Base-by-base conservation (phyloP, 2,113 vertebrate genomes). In the Morphnarchus princeps region DNA sequence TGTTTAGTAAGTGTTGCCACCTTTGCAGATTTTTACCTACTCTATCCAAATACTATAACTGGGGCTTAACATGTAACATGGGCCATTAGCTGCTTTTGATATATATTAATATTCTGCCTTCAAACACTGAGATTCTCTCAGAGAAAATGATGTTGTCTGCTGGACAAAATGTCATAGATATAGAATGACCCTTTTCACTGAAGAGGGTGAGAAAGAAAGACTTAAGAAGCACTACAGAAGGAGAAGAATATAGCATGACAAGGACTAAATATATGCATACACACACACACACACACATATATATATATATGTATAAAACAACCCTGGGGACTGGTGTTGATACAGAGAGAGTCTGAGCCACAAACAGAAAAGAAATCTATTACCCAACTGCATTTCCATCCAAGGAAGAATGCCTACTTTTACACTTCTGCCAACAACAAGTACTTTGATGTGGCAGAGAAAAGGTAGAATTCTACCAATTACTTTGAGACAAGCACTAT, bases 251-350 rank as follows among this genome's bases (percentile, higher is more conserved):
- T 38, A 66, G 2, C 11, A 38, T 28, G 18, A 32, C 43, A 72
- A 50, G 49, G 49, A 57, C 22, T 47, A 69, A 70, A 62, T 22
- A 47, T 52, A 58, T 36, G 13, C 40, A 40, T 47, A 20, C 9
- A 20, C 4, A 28, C 13, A 49, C 1, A 45, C 5, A 32, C 2
- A 49, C 6, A 42, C 4, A 32, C 2, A 49, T 4, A 42, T 7
- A 45, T 5, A 28, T 3, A 52, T 2, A 49, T 11, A 29, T 21
- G 36, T 6, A 8, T 18, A 36, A 73, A 72, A 8, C 8, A 42
- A 13, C 29, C 55, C 11, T 40, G 43, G 19, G 16, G 17, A 21
- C 16, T 25, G 16, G 10, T 59, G 16, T 7, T 45, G 24, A 7
- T 42, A 18, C 13, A 43, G 66, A 55, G 28, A 43, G 50, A 55